Base-by-base conservation (phyloP, 2,113 vertebrate genomes). In the Pipa parva region DNA sequence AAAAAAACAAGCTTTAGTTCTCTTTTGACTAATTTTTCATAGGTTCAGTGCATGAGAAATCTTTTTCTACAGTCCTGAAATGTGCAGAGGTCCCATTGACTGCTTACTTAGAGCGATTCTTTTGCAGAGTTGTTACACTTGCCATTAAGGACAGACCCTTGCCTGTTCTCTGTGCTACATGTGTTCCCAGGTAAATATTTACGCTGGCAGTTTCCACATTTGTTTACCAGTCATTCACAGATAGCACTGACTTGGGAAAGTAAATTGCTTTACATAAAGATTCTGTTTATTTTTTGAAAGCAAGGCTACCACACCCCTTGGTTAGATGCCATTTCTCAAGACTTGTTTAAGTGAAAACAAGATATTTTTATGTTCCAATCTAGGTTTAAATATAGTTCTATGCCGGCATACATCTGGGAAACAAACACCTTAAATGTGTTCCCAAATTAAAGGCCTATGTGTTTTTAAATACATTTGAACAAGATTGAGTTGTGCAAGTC, bases 141-240 rank as follows among this genome's bases (percentile, higher is more conserved):
- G 60, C 73, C 72, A 54, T 73, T 77, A 57, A 69, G 74, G 73
- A 81, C 74, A 84, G 78, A 63, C 70, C 78, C 72, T 24, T 73
- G 54, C 75, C 78, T 80, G 71, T 79, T 88, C 79, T 29, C 71
- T 63, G 59, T 25, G 25, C 69, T 69, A 74, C 68, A 52, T 74
- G 61, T 71, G 21, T 67, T 84, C 76, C 80, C 42, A 72, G 79
- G 68, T 83, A 83, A 86, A 77, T 81, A 75, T 90, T 88, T 81
- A 72, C 68, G 74, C 63, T 85, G 83, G 81, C 83, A 82, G 60
- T 73, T 81, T 66, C 74, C 76, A 74, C 59, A 70, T 60, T 76
- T 86, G 81, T 89, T 90, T 83, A 81, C 68, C 62, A 76, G 26
- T 51, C 55, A 59, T 80, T 83, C 73, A 71, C 63, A 74, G 60